Evolutionary conservation across 2,113 vertebrate species (phyloP).

Genomic region (Sinosuthora webbiana): DNA sequence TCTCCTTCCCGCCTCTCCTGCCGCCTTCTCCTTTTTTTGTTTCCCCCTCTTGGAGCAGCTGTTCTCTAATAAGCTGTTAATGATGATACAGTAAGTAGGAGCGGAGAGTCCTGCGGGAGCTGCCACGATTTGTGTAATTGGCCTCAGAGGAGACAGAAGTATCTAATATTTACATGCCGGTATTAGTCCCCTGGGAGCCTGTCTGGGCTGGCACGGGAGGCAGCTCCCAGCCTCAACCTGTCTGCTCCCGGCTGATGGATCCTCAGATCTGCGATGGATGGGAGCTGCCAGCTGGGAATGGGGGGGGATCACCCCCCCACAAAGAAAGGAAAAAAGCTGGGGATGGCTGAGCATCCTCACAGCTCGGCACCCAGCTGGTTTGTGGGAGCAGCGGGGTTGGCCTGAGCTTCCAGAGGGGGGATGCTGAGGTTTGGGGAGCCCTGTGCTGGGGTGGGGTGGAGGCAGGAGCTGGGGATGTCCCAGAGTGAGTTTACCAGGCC

Average conservation of each 20-base stretch:
- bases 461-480: background rate
- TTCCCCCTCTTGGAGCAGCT: conserved; percentile 60
- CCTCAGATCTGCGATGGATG: background rate
- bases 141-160: conserved; percentile 78
- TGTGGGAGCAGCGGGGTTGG: rapidly evolving
- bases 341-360: background rate
- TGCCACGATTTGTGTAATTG: conserved; percentile 80
- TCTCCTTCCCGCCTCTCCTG: background rate
- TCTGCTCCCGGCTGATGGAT: background rate
- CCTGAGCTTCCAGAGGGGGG: background rate
- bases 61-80: conserved; percentile 81
- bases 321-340: background rate
- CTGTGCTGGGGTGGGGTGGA: background rate
- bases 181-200: conserved; percentile 70
- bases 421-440: background rate
- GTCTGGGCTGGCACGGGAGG: conserved; percentile 54
- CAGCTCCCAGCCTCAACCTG: background rate
- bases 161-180: conserved; percentile 78
- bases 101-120: conserved; percentile 72
- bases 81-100: conserved; percentile 78
- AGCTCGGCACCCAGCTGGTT: rapidly evolving
- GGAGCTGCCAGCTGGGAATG: rapidly evolving
- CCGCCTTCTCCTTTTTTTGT: background rate
- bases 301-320: background rate
- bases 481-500: background rate